phyloP scores from a whole-genome alignment of 2,113 vertebrate species.

The Chloroceryle aenea region DNA sequence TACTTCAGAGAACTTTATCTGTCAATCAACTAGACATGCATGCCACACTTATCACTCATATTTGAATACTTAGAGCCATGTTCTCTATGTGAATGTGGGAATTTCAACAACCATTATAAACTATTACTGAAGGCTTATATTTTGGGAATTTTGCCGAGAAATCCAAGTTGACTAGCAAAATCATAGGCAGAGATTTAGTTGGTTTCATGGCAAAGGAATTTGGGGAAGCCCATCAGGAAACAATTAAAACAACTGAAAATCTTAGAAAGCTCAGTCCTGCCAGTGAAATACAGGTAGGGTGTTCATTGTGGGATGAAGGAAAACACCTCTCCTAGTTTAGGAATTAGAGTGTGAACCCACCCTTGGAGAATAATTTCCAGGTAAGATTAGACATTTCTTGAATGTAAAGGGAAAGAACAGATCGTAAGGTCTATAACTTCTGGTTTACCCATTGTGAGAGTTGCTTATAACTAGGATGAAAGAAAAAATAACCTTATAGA shows the following conservation, averaged over 20 bases:
- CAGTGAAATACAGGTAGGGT: neutral
- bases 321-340: neutral
- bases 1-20: neutral
- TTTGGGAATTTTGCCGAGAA: neutral
- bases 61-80: neutral
- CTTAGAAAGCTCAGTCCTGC: neutral
- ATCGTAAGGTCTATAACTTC: fast-evolving
- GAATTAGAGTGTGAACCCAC: neutral
- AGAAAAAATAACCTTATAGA: neutral
- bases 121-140: neutral
- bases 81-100: neutral
- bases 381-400: neutral
- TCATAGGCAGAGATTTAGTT: neutral
- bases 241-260: neutral
- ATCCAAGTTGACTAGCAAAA: neutral
- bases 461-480: neutral
- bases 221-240: neutral
- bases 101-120: neutral
- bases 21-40: neutral
- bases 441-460: neutral
- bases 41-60: neutral
- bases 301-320: neutral
- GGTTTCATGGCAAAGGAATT: neutral
- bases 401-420: neutral
- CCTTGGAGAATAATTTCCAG: neutral